Percentiles rank a stretch among this genome's conserved stretches.
phyloP scores from a whole-genome alignment of 2,888 invertebrate genomes.

The Cryptocheilus praepositus region DNA sequence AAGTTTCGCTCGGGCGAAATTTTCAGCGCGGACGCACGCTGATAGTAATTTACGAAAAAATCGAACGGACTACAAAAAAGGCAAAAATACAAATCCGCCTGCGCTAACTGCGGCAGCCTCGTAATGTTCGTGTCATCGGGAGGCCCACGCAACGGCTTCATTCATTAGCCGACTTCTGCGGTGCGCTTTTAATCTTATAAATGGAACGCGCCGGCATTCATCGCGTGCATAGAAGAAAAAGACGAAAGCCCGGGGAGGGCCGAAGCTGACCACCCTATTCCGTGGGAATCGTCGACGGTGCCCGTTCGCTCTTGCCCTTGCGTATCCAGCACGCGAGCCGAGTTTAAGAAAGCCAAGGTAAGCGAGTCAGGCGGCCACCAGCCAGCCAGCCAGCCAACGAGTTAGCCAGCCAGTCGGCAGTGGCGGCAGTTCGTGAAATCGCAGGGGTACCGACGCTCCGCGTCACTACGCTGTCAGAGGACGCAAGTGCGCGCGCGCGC shows the following conservation, averaged over 20 bases:
- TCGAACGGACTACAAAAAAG: too few species aligned
- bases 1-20: too few species aligned
- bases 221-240: constrained; percentile 1
- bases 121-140: too few species aligned
- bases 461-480: constrained; percentile 53
- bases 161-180: background rate
- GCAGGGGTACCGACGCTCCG: constrained; percentile 37
- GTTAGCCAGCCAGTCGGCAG: constrained; percentile 43
- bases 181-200: constrained; percentile 5
- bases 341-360: constrained; percentile 38
- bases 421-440: constrained; percentile 59
- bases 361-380: constrained; percentile 1
- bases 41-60: too few species aligned
- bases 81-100: too few species aligned
- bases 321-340: constrained; percentile 46
- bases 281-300: constrained; percentile 5
- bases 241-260: background rate
- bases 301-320: background rate
- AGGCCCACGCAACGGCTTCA: background rate
- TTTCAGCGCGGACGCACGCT: too few species aligned
- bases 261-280: background rate
- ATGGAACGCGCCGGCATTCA: background rate
- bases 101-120: too few species aligned
- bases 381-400: constrained; percentile 9
- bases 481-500: constrained; percentile 67